Conservation (phyloP, 2,888 invertebrate genomes). For the Salpingus planirostris region DNA sequence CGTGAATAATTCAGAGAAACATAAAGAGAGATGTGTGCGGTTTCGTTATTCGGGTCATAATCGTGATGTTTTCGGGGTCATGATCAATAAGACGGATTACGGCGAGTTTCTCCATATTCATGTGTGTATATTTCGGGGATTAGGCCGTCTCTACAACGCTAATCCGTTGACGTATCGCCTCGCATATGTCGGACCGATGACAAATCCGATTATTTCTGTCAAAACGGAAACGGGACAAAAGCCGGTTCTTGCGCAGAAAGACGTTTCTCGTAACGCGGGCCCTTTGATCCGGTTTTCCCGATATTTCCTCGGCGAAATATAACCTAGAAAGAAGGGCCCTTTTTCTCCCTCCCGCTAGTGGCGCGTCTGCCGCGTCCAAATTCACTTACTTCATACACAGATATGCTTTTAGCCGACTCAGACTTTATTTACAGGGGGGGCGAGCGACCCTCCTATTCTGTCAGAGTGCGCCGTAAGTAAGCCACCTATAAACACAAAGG, state of each 20-base stretch:
- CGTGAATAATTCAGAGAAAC: too few relatives aligned
- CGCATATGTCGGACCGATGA: slow-evolving; percentile 19
- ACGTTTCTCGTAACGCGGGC: slow-evolving; percentile 12
- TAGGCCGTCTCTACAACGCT: slow-evolving; percentile 15
- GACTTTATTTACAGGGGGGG: slow-evolving; percentile 29
- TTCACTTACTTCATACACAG: slow-evolving; percentile 43
- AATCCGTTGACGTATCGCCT: slow-evolving; percentile 27
- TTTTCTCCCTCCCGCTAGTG: too few relatives aligned
- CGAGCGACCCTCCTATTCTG: slow-evolving; percentile 20
- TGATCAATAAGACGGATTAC: slow-evolving; percentile 16
- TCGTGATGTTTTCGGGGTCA: too few relatives aligned
- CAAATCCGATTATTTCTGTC: slow-evolving; percentile 25
- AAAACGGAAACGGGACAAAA: too few relatives aligned
- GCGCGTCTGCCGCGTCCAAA: slow-evolving; percentile 35
- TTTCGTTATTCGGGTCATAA: too few relatives aligned
- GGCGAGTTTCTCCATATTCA: slow-evolving; percentile 22
- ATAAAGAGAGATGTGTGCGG: too few relatives aligned
- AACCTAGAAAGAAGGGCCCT: too few relatives aligned
- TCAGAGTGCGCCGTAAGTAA: too few relatives aligned
- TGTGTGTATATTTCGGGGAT: slow-evolving; percentile 18
- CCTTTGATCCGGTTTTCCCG: slow-evolving; percentile 14
- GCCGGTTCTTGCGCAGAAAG: too few relatives aligned
- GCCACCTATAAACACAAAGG: slow-evolving; percentile 31
- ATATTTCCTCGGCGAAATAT: too few relatives aligned
- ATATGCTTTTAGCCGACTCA: slow-evolving; percentile 38